Conservation (phyloP, 2,797 vertebrate species). For the Epinephelus awoara region DNA sequence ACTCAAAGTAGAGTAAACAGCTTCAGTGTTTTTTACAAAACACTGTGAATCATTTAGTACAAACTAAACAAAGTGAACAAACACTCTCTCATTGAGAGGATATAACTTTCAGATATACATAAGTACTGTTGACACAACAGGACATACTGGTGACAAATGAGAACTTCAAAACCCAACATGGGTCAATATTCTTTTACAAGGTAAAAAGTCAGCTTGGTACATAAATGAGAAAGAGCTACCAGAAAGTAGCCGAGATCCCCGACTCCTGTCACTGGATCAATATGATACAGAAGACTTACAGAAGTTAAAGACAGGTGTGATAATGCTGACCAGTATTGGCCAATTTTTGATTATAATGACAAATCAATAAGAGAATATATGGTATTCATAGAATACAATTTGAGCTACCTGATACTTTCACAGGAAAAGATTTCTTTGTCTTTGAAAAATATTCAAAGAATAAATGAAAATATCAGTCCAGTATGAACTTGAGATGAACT, state of each 20-base stretch:
- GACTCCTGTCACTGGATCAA: not conserved
- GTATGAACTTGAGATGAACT: not conserved
- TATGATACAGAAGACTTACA: not conserved
- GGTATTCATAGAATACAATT: conserved; percentile 52
- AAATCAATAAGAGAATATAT: not conserved
- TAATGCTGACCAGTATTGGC: not conserved
- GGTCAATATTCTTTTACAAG: conserved; percentile 34
- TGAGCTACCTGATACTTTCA: not conserved
- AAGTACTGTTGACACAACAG: conserved; percentile 22
- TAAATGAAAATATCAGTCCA: not conserved
- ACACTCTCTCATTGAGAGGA: conserved; percentile 9
- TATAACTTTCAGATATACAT: conserved; percentile 2
- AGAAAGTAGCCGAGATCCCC: not conserved
- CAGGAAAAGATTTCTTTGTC: not conserved
- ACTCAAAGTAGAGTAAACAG: conserved; percentile 29
- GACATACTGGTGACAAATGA: conserved; percentile 8
- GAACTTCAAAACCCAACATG: conserved; percentile 45
- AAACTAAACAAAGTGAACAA: conserved; percentile 24
- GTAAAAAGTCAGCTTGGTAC: conserved; percentile 11
- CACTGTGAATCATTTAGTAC: conserved; percentile 22
- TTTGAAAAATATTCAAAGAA: conserved; percentile 7
- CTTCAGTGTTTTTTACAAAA: conserved; percentile 35
- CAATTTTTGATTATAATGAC: not conserved
- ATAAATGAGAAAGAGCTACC: not conserved
- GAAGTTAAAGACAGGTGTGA: not conserved